Evolutionary conservation across 2,888 invertebrate genomes (phyloP), one percentile per base, ranked within the genome.

Genomic region (Meloe dianella): DNA sequence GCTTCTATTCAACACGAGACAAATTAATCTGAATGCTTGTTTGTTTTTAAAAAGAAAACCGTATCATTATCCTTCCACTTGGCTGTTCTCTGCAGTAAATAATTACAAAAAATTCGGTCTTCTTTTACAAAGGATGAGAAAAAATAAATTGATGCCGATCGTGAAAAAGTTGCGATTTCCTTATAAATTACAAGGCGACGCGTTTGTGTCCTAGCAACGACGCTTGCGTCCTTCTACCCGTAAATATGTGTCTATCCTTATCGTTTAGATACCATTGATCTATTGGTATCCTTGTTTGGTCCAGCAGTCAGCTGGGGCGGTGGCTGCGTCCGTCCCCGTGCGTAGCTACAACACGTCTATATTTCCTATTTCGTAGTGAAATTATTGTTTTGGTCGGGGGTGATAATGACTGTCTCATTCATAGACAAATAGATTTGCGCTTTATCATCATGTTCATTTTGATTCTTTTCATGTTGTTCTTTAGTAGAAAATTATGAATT

Each of bases 271-370:
- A 77, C 76, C 73, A 27, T 75, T 76, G 77, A 78, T 79, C 30
- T 64, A 76, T 75, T 73, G 75, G 78, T 74, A 71, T 82, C 80
- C 80, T 79, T 79, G 77, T 84, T 80, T 78, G 78, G 78, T 75
- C 75, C 77, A 78, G 77, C 80, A 83, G 79, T 79, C 81, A 80
- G 84, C 85, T 84, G 85, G 84, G 85, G 85, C 85, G 85, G 85
- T 85, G 85, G 85, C 85, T 84, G 82, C 76, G 78, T 79, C 78
- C 79, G 80, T 79, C 80, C 80, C 79, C 77, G 77, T 75, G 76
- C 75, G 78, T 79, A 78, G 54, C 57, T 64, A 69, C 66, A 51
- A 61, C 66, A 64, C 70, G 70, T 41, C n/a, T 41, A 41, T 17
- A 41, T 17, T 41, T 41, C n/a, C 17, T 75, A 77, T 74, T 74